Conservation (phyloP, 92 coral and sea anemone species). For the Zoanthus gigantus region DNA sequence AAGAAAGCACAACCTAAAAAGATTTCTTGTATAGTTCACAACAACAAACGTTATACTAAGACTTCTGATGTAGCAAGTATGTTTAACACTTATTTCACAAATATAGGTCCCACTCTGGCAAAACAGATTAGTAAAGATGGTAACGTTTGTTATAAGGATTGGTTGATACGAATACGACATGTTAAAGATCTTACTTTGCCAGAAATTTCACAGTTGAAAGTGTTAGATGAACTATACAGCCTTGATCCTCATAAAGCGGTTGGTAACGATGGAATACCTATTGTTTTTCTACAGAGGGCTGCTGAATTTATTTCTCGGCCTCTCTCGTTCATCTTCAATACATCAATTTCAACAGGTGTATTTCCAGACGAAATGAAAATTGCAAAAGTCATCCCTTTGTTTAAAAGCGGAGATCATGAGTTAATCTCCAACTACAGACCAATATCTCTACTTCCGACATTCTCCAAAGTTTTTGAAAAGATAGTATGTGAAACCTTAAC, state of each 20-base stretch:
- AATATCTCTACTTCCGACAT: neutral
- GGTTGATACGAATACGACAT: no score
- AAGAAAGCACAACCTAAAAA: neutral
- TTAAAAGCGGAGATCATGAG: neutral
- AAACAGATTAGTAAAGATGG: constrained; percentile 10
- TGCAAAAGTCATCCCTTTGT: neutral
- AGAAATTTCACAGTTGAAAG: no score
- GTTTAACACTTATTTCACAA: constrained; percentile 3
- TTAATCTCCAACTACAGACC: neutral
- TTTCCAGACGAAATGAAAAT: constrained; percentile 20
- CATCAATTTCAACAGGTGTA: constrained; percentile 30
- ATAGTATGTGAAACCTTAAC: constrained; percentile 12
- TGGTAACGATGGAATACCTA: constrained; percentile 26
- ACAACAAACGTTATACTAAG: constrained; percentile 16
- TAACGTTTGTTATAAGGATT: no score
- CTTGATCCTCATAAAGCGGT: neutral
- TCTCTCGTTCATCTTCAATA: constrained; percentile 25
- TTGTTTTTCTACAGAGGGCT: neutral
- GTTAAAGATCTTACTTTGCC: no score
- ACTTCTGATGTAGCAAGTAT: neutral
- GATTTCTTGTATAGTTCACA: neutral
- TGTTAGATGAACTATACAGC: no score
- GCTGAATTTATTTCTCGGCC: neutral
- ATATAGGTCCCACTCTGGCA: constrained; percentile 28
- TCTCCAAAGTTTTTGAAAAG: constrained; percentile 19